phyloP scores from a whole-genome alignment of 2,888 invertebrate genomes.

The Aporophyla nigra region DNA sequence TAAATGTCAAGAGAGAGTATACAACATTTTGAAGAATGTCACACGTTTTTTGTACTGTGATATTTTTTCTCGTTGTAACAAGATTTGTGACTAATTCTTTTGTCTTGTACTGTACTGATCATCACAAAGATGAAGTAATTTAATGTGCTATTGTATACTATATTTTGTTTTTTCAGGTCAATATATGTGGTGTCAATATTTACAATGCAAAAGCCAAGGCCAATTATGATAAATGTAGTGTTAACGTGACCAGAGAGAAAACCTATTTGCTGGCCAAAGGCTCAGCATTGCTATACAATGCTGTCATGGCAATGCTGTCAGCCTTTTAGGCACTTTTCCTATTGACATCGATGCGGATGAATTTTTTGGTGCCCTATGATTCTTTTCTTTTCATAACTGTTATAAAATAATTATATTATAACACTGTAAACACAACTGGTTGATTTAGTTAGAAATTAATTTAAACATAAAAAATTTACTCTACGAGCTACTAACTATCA shows the following conservation, averaged over 20 bases:
- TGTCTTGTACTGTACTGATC: neutral
- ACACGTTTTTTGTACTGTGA: slow-evolving; percentile 1
- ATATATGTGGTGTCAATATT: too few species aligned
- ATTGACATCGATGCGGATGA: too few species aligned
- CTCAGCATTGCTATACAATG: too few species aligned
- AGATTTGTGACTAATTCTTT: slow-evolving; percentile 2
- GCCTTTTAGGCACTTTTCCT: too few species aligned
- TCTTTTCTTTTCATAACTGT: too few species aligned
- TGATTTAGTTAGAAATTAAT: neutral
- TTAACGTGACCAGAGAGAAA: too few species aligned
- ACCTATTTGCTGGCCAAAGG: too few species aligned
- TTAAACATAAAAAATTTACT: neutral
- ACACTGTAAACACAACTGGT: neutral
- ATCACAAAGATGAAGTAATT: neutral
- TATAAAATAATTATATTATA: neutral
- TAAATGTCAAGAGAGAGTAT: slow-evolving; percentile 32
- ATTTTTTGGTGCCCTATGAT: too few species aligned
- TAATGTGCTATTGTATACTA: neutral
- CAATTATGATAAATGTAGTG: too few species aligned
- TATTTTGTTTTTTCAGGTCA: too few species aligned
- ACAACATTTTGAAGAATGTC: slow-evolving; percentile 28
- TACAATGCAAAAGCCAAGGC: too few species aligned
- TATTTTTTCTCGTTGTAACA: slow-evolving; percentile 8
- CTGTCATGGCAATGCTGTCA: too few species aligned
- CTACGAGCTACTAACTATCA: neutral